Base-by-base conservation (phyloP, 2,797 vertebrate species). In the Odontamblyopus lacepedii region DNA sequence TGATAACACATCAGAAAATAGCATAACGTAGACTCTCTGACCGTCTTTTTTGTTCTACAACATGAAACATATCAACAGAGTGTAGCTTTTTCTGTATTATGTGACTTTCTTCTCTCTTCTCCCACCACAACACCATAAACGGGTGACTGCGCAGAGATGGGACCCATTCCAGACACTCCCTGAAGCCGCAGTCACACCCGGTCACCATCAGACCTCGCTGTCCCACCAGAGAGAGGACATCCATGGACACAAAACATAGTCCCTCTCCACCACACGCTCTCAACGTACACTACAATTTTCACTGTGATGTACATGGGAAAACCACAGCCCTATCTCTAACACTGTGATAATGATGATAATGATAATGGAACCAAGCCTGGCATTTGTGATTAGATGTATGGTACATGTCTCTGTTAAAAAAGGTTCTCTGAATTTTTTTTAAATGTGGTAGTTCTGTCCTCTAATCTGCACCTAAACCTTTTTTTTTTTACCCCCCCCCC, bases 151-250 rank as follows among this genome's bases (percentile, higher is more conserved):
- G 84, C 76, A 74, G 81, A 84, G 83, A 84, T 84, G 87, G 87
- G 81, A 78, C 74, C 82, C 85, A 88, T 90, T 91, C 88, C 90
- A 87, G 80, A 86, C 81, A 63, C 84, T 89, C 87, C 84, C 88
- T 84, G 72, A 85, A 88, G 84, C 89, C 87, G 71, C 90, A 91
- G 83, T 85, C 79, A 67, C 91, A 91, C 83, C 88, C 91, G 78
- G 50, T 89, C 89, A 85, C 89, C 83, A 87, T 76, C 69, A 76
- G 67, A 74, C 65, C 75, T 71, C 71, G 53, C 63, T 76, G 79
- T 83, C 78, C 83, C 82, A 69, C 69, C 70, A 23, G 69, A 41
- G 62, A 81, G 86, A 74, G 67, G 83, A 81, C 78, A 77, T 78
- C 83, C 83, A 76, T 2, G 69, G 85, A 63, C 69, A 62, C 60